phyloP scores from a whole-genome alignment of 2,888 invertebrate species.

The Mimachlamys varia region DNA sequence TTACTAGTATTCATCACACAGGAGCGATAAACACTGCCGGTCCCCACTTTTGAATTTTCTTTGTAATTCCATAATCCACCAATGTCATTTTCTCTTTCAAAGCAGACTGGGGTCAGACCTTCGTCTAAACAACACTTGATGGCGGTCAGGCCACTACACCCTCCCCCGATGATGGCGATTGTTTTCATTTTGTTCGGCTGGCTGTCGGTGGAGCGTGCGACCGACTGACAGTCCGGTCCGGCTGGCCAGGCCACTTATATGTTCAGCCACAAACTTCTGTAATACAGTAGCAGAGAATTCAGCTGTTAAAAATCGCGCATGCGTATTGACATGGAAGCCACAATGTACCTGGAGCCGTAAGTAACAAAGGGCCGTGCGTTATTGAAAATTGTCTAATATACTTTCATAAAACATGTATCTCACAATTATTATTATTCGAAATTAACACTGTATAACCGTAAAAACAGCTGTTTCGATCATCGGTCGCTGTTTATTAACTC shows the following conservation, averaged over 20 bases:
- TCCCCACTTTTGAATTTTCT: slow-evolving; percentile 57
- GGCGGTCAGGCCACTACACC: slow-evolving; percentile 68
- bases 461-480: no score
- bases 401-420: neutral
- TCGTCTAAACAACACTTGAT: slow-evolving; percentile 72
- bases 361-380: neutral
- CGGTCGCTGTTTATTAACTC: no score
- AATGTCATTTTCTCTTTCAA: slow-evolving; percentile 70
- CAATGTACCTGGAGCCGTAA: neutral
- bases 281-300: neutral
- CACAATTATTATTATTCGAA: no score
- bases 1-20: slow-evolving; percentile 80
- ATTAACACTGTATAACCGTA: no score
- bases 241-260: slow-evolving; percentile 16
- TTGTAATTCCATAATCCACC: slow-evolving; percentile 79
- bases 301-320: slow-evolving; percentile 28
- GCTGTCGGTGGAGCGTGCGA: slow-evolving; percentile 11
- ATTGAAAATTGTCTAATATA: neutral
- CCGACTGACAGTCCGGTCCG: slow-evolving; percentile 18
- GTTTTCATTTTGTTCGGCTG: slow-evolving; percentile 55
- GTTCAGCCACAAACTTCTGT: slow-evolving; percentile 11
- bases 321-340: neutral
- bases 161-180: slow-evolving; percentile 69
- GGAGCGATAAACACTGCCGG: slow-evolving; percentile 75
- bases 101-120: slow-evolving; percentile 69